Conservation (phyloP, 2,888 invertebrate genomes). For the Pandemis cinnamomeana region DNA sequence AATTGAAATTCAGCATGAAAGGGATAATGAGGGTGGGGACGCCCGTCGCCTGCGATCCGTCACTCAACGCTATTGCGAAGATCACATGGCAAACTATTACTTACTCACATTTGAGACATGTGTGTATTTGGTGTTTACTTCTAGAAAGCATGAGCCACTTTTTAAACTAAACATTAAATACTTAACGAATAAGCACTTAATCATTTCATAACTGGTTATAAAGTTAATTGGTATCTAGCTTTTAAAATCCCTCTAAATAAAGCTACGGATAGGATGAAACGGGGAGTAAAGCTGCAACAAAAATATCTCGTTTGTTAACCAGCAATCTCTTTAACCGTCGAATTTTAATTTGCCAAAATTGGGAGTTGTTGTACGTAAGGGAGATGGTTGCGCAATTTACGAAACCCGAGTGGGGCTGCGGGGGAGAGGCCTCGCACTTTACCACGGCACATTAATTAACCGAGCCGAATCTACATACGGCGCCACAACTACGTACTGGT, state of each 20-base stretch:
- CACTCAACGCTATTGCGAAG: constrained; percentile 61
- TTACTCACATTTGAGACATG: constrained; percentile 21
- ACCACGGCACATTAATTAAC: constrained; percentile 83
- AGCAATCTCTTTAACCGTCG: constrained; percentile 57
- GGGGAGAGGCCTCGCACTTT: constrained; percentile 76
- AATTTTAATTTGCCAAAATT: constrained; percentile 75
- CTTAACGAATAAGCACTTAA: background rate
- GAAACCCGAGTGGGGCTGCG: constrained; percentile 70
- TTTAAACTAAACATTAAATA: background rate
- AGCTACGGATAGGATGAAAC: constrained; percentile 29
- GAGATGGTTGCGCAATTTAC: constrained; percentile 80
- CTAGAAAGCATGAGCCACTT: background rate
- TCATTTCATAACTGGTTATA: background rate
- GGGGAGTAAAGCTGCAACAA: constrained; percentile 18
- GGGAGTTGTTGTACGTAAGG: constrained; percentile 71
- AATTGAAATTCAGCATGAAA: constrained; percentile 84
- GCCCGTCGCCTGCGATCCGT: constrained; percentile 60
- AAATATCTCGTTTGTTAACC: constrained; percentile 46
- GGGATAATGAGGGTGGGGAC: constrained; percentile 79
- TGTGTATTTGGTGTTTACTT: constrained; percentile 27
- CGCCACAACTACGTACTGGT: constrained; percentile 76
- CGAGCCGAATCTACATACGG: constrained; percentile 80
- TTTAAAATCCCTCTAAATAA: background rate
- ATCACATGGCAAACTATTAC: constrained; percentile 59
- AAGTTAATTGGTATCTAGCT: background rate